Evolutionary conservation across 2,888 invertebrate genomes (phyloP), one percentile per base, ranked within the genome.

Genomic region (Auanema sp.): DNA sequence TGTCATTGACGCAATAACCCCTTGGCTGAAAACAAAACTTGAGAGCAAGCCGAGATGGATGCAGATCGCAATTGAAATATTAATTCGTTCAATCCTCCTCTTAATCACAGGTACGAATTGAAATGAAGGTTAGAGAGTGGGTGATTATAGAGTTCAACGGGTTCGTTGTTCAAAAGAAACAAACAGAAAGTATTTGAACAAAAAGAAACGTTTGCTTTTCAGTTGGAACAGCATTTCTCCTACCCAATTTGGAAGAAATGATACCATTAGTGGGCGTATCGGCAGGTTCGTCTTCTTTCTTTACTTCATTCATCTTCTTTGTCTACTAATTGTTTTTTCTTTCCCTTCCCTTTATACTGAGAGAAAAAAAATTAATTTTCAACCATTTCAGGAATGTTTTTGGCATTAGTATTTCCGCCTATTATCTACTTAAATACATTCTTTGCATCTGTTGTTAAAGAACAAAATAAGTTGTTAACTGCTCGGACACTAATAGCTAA

Each of bases 1-100:
- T 23, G 92, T 94, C 1, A 90, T 93, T 85, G 90, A 90, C 77
- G 92, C 95, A 66, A 88, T 93, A 24, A 92, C 92, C 89, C 93
- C 93, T 0, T 87, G 87, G 66, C 86, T 93, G 3, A 72, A 79
- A 50, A 65, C 54, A 42, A 65, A 63, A 55, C 54, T 70, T 21
- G 41, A 18, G 23, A 43, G 54, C 44, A 49, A 54, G 54, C 53
- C 40, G 10, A 42, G 23, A 14, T 25, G 14, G 4, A 56, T 51
- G 5, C 21, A 52, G 14, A n/a, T 21, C 1, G n/a, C 14, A 42
- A 52, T 52, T 57, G 51, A 62, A 18, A 57, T 57, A 41, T 41
- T n/a, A 14, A 40, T 62, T 44, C 51, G 62, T 11, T 51, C 57
- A 4, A 24, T 56, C 3, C 23, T 62, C 6, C 51, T 62, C 24